Base-by-base conservation (phyloP, 2,797 vertebrate genomes). In the Hoplostethus mediterraneus region DNA sequence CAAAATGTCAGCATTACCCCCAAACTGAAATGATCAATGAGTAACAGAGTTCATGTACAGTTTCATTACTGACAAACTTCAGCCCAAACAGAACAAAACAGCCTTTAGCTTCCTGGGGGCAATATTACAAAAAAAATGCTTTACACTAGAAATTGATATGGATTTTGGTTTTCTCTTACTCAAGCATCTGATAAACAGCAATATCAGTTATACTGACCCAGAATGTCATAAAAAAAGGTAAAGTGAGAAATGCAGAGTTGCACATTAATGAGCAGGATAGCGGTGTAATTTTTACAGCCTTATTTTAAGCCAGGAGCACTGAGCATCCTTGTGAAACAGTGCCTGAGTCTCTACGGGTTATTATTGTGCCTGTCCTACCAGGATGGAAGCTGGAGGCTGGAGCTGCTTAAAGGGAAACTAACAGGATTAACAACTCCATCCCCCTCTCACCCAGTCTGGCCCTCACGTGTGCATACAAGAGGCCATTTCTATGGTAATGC, bases 401-500 rank as follows among this genome's bases (percentile, higher is more conserved):
- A 67, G 68, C 71, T 76, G 68, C 76, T 77, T 82, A 80, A 44
- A 59, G 71, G 74, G 72, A 84, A 78, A 81, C 83, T 91, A 92
- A 94, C 91, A 87, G 90, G 91, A 93, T 94, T 93, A 92, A 82
- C 82, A 85, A 25, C 77, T 81, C 83, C 84, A 79, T 71, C 82
- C 78, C 87, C 76, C 79, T 75, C 67, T 48, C 75, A 42, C 30
- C 77, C 83, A 86, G 77, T 80, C 77, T 72, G 75, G 82, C 79
- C 82, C 73, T 75, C 84, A 81, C 73, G 75, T 79, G 79, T 81
- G 81, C 84, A 80, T 83, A 82, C 78, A 83, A 80, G 82, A 84
- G 90, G 82, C 84, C 78, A 91, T 95, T 90, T 94, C 86, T 81
- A 91, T 93, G 91, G 76, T 92, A 95, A 94, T 94, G 67, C 81